Evolutionary conservation across 30 jellyfish, hydroid and myxozoan genomes (phyloP).

Genomic region (Chironex yamaguchii): DNA sequence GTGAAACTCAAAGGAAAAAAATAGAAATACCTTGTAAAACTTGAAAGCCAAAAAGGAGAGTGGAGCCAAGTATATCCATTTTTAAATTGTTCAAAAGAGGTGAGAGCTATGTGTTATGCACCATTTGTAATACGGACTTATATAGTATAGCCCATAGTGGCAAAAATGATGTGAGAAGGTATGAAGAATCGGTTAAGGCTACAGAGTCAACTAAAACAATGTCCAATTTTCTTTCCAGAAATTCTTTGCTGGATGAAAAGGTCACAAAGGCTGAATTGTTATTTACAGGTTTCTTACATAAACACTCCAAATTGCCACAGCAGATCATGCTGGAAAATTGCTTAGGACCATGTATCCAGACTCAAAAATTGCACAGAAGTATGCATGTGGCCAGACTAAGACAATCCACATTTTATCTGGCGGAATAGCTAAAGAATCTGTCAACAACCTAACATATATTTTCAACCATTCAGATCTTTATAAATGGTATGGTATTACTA

Average conservation of each 20-base stretch:
- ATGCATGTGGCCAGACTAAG: neutral
- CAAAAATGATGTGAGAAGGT: neutral
- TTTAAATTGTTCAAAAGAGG: neutral
- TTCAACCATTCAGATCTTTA: too few relatives aligned
- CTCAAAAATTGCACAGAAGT: constrained; percentile 7
- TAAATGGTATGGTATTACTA: too few relatives aligned
- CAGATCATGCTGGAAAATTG: constrained; percentile 17
- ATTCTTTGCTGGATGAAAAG: neutral
- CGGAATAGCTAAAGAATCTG: too few relatives aligned
- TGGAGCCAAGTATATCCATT: neutral
- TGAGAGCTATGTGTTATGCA: constrained; percentile 3
- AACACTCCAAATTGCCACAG: constrained; percentile 19
- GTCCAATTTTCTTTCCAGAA: neutral
- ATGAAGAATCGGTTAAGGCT: neutral
- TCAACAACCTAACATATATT: too few relatives aligned
- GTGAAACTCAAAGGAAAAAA: neutral
- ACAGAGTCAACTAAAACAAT: neutral
- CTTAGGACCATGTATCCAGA: constrained; percentile 4
- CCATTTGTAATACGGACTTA: neutral
- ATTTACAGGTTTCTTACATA: neutral
- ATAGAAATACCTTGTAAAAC: neutral
- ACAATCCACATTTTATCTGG: too few relatives aligned
- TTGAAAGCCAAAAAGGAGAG: neutral
- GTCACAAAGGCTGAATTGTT: neutral
- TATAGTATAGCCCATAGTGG: too few relatives aligned